These are phyloP conservation scores for Lamellibrachia satsuma DNA, from an alignment of 2,888 invertebrate genomes.

Conservation along the genomic window DNA sequence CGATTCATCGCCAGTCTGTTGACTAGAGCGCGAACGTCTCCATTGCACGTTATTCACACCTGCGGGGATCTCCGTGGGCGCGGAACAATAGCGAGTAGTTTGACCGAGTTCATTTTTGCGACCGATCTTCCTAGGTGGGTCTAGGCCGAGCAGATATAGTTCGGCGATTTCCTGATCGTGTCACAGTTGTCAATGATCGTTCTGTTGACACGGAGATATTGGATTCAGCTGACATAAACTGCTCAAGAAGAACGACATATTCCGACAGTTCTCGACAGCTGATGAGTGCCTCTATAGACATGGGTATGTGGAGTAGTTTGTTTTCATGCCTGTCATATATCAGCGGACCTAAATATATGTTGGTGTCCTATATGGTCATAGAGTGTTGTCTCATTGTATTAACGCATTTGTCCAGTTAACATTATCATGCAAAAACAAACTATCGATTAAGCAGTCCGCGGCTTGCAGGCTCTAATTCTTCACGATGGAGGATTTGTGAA, in stretches of 20 bases:
- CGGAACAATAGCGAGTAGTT: background rate
- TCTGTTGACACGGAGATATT: background rate
- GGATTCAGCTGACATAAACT: background rate
- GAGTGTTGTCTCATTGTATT: background rate
- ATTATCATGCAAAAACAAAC: too few species aligned
- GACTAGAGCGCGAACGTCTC: background rate
- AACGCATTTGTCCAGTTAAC: background rate
- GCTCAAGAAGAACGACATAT: background rate
- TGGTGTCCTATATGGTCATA: background rate
- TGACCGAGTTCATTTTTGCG: background rate
- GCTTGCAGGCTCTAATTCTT: too few species aligned
- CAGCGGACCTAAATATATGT: background rate
- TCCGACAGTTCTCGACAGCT: background rate
- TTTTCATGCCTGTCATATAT: background rate
- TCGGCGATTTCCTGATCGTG: background rate
- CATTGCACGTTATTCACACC: background rate
- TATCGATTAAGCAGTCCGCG: too few species aligned
- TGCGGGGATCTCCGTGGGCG: background rate
- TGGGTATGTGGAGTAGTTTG: background rate
- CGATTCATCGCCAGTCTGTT: background rate
- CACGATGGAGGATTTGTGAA: too few species aligned
- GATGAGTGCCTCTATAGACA: background rate
- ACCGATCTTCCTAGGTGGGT: background rate
- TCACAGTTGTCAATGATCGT: background rate
- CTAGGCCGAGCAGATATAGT: background rate